A percentile compares a stretch with the other conserved stretches of the same genome.
These are phyloP conservation scores for Sarcoramphus papa DNA, from an alignment of 2,797 vertebrate species.

Conservation along the genomic window DNA sequence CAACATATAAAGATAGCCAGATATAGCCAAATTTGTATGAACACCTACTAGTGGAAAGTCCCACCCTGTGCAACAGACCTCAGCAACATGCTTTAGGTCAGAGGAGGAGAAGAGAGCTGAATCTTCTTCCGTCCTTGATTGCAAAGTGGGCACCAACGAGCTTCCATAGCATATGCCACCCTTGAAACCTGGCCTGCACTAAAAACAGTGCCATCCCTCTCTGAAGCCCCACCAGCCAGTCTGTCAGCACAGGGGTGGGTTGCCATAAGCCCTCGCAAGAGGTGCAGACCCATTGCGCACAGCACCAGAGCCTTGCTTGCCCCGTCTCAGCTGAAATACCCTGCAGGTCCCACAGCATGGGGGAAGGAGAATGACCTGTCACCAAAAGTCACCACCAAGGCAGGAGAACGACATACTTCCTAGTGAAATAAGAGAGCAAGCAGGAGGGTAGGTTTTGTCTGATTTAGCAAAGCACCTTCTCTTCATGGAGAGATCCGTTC, in stretches of 20 bases:
- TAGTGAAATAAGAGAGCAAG: not conserved
- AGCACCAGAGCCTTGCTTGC: not conserved
- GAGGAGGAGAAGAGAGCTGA: not conserved
- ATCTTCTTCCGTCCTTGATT: not conserved
- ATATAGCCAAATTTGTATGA: not conserved
- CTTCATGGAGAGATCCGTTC: not conserved
- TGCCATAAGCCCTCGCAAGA: not conserved
- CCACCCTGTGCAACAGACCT: not conserved
- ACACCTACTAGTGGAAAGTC: conserved; percentile 41
- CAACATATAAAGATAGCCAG: not conserved
- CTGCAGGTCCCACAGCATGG: not conserved
- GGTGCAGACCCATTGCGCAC: fast-evolving
- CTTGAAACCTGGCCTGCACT: not conserved
- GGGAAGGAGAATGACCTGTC: not conserved
- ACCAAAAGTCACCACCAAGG: not conserved
- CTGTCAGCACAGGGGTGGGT: not conserved
- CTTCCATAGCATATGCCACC: not conserved
- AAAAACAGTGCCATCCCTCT: not conserved
- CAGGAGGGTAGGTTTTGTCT: not conserved
- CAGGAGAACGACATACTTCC: not conserved
- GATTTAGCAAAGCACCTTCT: not conserved
- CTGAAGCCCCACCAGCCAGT: not conserved
- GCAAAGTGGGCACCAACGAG: not conserved
- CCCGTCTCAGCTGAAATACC: not conserved
- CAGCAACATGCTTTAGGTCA: not conserved